These are phyloP conservation scores for Enteromius paludinosus DNA, from an alignment of 2,797 vertebrate genomes.

Conservation along the genomic window DNA sequence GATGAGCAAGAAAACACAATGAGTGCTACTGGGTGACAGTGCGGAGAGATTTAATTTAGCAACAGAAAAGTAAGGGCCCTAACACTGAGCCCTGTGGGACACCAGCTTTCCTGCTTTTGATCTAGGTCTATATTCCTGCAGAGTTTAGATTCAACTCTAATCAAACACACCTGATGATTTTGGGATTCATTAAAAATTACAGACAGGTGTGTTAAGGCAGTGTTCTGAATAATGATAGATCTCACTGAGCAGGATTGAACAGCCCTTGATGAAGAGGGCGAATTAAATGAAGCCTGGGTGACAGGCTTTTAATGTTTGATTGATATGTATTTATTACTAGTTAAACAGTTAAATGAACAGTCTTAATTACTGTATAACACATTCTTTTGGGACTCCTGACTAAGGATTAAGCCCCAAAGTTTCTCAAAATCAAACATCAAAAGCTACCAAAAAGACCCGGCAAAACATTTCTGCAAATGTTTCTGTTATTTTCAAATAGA, in stretches of 20 bases:
- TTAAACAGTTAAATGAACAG: background rate
- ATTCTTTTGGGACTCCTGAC: slow-evolving; percentile 8
- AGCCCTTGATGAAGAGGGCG: background rate
- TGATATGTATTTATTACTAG: slow-evolving; percentile 12
- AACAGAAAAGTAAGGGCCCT: background rate
- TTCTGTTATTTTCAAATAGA: background rate
- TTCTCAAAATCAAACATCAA: slow-evolving; percentile 19
- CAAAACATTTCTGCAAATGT: background rate
- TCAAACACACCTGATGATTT: background rate
- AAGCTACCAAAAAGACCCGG: background rate
- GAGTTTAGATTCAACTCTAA: slow-evolving; percentile 1
- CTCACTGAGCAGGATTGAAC: background rate
- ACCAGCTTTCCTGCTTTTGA: background rate
- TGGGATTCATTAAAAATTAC: background rate
- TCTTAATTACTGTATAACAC: slow-evolving; percentile 28
- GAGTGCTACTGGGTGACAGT: background rate
- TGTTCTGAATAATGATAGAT: background rate
- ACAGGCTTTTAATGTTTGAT: background rate
- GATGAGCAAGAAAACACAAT: background rate
- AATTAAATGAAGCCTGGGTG: background rate
- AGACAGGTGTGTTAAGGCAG: slow-evolving; percentile 1
- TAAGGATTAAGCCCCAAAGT: background rate
- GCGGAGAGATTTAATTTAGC: background rate
- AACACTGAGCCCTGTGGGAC: slow-evolving; percentile 16
- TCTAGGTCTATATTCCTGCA: background rate